Conservation (phyloP, 2,113 vertebrate genomes). For the Percopsis transmontana region DNA sequence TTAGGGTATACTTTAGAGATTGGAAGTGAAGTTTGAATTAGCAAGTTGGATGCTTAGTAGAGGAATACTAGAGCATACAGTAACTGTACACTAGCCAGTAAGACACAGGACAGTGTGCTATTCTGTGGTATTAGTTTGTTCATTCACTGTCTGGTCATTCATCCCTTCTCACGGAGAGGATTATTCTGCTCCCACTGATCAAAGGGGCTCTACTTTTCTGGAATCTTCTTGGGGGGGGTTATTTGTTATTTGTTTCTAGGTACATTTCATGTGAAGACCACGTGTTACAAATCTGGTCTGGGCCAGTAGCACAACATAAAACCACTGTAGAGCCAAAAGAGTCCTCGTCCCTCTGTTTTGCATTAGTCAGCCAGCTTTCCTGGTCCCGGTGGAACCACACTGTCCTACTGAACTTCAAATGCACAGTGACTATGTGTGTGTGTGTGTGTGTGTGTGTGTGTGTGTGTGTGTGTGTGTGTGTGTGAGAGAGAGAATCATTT, state of each 20-base stretch:
- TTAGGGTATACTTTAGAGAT: no score
- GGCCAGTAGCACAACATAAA: conserved; percentile 49
- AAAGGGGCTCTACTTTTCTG: conserved; percentile 30
- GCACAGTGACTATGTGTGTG: conserved; percentile 33
- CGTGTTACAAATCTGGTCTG: conserved; percentile 8
- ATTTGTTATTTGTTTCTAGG: conserved; percentile 7
- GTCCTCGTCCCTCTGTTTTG: conserved; percentile 34
- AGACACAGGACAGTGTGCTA: background rate
- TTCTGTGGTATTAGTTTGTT: background rate
- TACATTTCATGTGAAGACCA: conserved; percentile 10
- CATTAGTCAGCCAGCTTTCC: conserved; percentile 50
- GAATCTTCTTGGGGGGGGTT: background rate
- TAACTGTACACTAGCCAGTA: no score
- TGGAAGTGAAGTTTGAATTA: no score
- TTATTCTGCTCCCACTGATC: conserved; percentile 26
- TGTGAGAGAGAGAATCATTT: conserved; percentile 51
- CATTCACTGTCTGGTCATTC: background rate
- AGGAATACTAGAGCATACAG: no score
- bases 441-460: conserved; percentile 2
- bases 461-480: conserved; percentile 20
- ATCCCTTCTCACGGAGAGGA: conserved; percentile 23
- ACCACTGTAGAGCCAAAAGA: conserved; percentile 18
- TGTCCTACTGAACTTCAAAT: conserved; percentile 70
- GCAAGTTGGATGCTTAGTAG: no score
- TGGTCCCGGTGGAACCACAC: conserved; percentile 57